phyloP scores from a whole-genome alignment of 2,113 vertebrate genomes.

The Datnioides undecimradiatus region DNA sequence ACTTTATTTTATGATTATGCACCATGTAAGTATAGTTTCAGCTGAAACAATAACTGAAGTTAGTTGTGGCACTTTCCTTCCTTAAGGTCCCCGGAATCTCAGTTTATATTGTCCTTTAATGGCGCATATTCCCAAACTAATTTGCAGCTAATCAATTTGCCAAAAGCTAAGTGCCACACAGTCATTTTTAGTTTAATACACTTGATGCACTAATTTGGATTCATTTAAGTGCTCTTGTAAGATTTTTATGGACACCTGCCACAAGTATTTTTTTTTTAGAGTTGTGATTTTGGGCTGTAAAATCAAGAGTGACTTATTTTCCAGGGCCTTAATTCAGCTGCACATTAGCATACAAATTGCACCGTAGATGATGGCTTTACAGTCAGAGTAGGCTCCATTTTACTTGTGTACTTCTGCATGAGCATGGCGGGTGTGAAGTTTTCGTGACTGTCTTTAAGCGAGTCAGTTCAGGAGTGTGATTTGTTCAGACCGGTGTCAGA shows the following conservation, averaged over 20 bases:
- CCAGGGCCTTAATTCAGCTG: not conserved
- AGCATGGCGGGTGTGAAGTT: not conserved
- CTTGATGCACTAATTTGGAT: not conserved
- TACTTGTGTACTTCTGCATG: not conserved
- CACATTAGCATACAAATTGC: not conserved
- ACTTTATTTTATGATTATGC: not conserved
- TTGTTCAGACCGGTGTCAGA: constrained; percentile 15
- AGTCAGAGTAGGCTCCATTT: not conserved
- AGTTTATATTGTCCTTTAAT: not conserved
- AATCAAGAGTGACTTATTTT: not conserved
- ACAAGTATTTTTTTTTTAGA: not conserved
- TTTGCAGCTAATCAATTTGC: not conserved
- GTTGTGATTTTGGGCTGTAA: not conserved
- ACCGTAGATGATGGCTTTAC: not conserved
- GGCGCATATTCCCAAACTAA: not conserved
- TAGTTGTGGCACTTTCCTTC: not conserved
- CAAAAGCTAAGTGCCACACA: not conserved
- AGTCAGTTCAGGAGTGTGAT: not conserved
- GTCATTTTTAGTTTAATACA: not conserved
- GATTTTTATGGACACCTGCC: not conserved
- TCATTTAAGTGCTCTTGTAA: too few species aligned
- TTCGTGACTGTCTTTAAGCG: not conserved
- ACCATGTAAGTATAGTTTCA: not conserved
- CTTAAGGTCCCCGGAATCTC: not conserved
- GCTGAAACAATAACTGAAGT: not conserved